Base-by-base conservation (phyloP, 2,888 invertebrate genomes). In the Megamerina dolium region DNA sequence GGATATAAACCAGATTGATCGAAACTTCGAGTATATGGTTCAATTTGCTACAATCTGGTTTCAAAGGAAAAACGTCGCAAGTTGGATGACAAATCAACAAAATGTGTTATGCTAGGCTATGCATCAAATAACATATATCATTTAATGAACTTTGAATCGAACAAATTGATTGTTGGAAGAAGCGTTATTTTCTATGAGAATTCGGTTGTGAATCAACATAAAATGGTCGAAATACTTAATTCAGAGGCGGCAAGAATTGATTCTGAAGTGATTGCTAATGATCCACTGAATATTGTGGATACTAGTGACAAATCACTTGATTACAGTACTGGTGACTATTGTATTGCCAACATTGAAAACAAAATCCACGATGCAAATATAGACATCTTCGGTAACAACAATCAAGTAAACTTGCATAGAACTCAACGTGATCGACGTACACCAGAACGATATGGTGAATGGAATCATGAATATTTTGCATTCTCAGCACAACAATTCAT, bases 381-480 rank as follows among this genome's bases (percentile, higher is more conserved):
- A 10, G 33, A 33, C 12, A 20, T 33, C 18, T 10, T 19, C 20
- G 5, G 18, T 33, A 33, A 18, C n/a, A 16, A 33, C 8, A 33
- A 16, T 33, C 19, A 33, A 19, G 19, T 12, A 18, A 16, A 33
- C 12, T 17, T 33, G 18, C 33, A 10, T 18, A 30, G 23, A 12
- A 39, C 16, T 17, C 17, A 30, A 18, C 30, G 40, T 21, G 23
- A 12, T 18, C 29, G 40, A 21, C 27, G 9, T 31, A 16, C 29
- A 18, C 32, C 31, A 6, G 12, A 40, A 5, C 23, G 40, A 12
- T 40, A 32, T 32, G 40, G 32, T 14, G 40, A 40, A n/a, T 40
- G 40, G 40, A 32, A 40, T n/a, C 23, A 40, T 40, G 29, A 30
- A 32, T 32, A 40, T 32, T 40, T 40, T 8, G 40, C 40, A n/a